Base-by-base conservation (phyloP, 37 sponge, comb jelly and placozoan genomes). In the Aplysina aerophoba region DNA sequence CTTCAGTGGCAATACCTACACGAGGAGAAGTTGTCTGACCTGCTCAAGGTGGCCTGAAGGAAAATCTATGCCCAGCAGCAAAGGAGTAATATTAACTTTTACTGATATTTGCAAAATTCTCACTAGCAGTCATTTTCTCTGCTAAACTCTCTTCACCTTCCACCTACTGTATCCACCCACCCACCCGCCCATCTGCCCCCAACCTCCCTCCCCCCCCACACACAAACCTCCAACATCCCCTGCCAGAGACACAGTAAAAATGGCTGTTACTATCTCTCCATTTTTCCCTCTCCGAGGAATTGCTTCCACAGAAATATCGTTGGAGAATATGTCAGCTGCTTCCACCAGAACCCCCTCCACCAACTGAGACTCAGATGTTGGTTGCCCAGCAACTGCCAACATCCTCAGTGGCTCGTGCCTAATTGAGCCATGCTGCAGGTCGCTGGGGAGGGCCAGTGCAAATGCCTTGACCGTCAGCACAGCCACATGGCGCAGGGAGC, bases 161-260 rank as follows among this genome's bases (percentile, higher is more conserved):
- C n/a, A n/a, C n/a, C n/a, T n/a, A n/a, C n/a, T n/a, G n/a, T n/a
- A n/a, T n/a, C n/a, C n/a, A n/a, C n/a, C n/a, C n/a, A n/a, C n/a
- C n/a, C n/a, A n/a, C n/a, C n/a, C n/a, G n/a, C n/a, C n/a, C n/a
- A n/a, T n/a, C n/a, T n/a, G n/a, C n/a, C n/a, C n/a, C n/a, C n/a
- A n/a, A n/a, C n/a, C n/a, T n/a, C n/a, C n/a, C n/a, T n/a, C n/a
- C n/a, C n/a, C n/a, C n/a, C n/a, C n/a, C n/a, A n/a, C n/a, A n/a
- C 15, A 66, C 35, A 15, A 6, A 84, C 87, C 91, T 75, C 87
- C 91, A 27, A 35, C 58, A 64, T 92, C 90, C 30, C 92, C 92
- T 1, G 92, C 89, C 54, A 92, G 68, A 1, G 93, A 89, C 40
- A 64, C 40, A 65, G 82, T 71, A 67, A 86, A 92, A 55, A 92